Percentiles rank a stretch among this genome's conserved stretches.
phyloP scores from a whole-genome alignment of 1,140 invertebrate species.

The Macrobrachium rosenbergii region DNA sequence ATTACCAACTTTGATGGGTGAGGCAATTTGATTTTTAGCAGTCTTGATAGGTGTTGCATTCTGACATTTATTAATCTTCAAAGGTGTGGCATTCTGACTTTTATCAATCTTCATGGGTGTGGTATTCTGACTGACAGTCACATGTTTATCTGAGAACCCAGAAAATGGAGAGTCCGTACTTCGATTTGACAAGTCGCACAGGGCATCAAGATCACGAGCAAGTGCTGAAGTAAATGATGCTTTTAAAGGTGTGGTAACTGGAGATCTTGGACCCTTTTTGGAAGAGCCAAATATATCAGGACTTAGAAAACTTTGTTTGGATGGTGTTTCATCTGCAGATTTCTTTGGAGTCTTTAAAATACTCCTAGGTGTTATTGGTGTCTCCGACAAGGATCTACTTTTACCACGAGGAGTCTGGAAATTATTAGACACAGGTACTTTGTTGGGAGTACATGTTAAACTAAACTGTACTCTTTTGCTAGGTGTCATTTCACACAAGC shows the following conservation, averaged over 20 bases:
- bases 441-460: constrained; percentile 26
- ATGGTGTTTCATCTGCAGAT: constrained; percentile 44
- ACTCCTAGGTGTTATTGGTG: constrained; percentile 42
- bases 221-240: too few species aligned
- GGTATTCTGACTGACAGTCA: too few species aligned
- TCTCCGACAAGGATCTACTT: not conserved
- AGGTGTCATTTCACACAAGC: not conserved
- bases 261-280: not conserved
- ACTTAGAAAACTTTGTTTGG: constrained; percentile 15
- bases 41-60: not conserved
- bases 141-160: too few species aligned
- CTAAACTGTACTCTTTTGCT: constrained; percentile 40
- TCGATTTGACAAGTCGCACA: too few species aligned
- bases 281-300: constrained; percentile 5
- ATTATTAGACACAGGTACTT: not conserved
- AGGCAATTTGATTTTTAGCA: not conserved
- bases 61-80: too few species aligned
- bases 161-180: too few species aligned
- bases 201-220: too few species aligned
- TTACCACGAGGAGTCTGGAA: constrained; percentile 1
- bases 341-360: constrained; percentile 26
- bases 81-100: too few species aligned
- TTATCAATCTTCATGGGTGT: too few species aligned
- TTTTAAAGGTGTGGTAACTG: constrained; percentile 9
- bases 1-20: constrained; percentile 22